phyloP scores from a whole-genome alignment of 2,113 vertebrate species.

The human (Homo sapiens) region GRCh38 chr4:5788001-5788500 shows the following conservation, averaged over 20 bases:
- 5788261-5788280: not conserved
- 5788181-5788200: not conserved
- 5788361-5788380: not conserved
- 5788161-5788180: not conserved
- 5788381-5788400: rapidly evolving
- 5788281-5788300: rapidly evolving
- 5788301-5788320: not conserved
- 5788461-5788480: rapidly evolving
- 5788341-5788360: too few species aligned
- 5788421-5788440: too few species aligned
- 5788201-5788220: too few species aligned
- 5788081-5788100: rapidly evolving
- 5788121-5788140: not conserved
- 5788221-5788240: not conserved
- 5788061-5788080: not conserved
- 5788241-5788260: too few species aligned
- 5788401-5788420: not conserved
- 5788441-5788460: not conserved
- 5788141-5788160: not conserved
- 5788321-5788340: rapidly evolving
- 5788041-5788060: not conserved
- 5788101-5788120: too few species aligned
- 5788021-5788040: not conserved
- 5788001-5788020: not conserved
- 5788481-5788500: rapidly evolving